phyloP scores from a whole-genome alignment of 2,888 invertebrate genomes.

The Mesoligia furuncula region DNA sequence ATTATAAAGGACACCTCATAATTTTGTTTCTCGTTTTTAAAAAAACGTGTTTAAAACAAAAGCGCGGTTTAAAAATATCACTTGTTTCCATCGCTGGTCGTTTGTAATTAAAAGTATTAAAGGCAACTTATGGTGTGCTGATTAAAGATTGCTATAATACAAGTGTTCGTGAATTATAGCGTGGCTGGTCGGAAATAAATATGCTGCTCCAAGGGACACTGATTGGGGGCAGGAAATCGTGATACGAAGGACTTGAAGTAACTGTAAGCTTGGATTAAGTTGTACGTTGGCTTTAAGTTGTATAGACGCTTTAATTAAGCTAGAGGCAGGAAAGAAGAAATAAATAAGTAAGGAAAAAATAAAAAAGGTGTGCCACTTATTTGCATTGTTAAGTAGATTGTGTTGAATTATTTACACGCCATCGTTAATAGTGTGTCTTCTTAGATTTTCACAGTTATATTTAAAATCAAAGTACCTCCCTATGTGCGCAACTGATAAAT shows the following conservation, averaged over 20 bases:
- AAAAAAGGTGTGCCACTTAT: slow-evolving; percentile 24
- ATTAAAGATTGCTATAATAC: slow-evolving; percentile 73
- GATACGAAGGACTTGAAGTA: slow-evolving; percentile 45
- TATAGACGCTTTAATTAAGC: slow-evolving; percentile 47
- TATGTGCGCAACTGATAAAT: neutral
- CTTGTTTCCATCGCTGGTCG: slow-evolving; percentile 35
- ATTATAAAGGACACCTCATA: slow-evolving; percentile 58
- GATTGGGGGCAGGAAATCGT: slow-evolving; percentile 59
- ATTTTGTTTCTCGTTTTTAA: slow-evolving; percentile 44
- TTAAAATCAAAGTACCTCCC: neutral
- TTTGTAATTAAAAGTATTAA: slow-evolving; percentile 70
- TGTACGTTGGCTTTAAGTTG: slow-evolving; percentile 21
- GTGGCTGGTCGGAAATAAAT: slow-evolving; percentile 61
- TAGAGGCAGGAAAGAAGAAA: slow-evolving; percentile 28
- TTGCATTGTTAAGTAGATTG: neutral
- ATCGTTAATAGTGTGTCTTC: neutral
- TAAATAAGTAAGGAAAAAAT: slow-evolving; percentile 5
- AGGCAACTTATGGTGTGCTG: slow-evolving; percentile 63
- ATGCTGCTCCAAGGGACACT: slow-evolving; percentile 38
- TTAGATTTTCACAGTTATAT: neutral
- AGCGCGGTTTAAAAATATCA: slow-evolving; percentile 47
- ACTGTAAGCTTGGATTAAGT: slow-evolving; percentile 48
- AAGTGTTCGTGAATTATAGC: slow-evolving; percentile 69
- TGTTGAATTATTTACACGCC: neutral
- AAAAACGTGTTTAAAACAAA: slow-evolving; percentile 15